Base-by-base conservation (phyloP, 2,888 invertebrate species). In the Embidobia sp. region DNA sequence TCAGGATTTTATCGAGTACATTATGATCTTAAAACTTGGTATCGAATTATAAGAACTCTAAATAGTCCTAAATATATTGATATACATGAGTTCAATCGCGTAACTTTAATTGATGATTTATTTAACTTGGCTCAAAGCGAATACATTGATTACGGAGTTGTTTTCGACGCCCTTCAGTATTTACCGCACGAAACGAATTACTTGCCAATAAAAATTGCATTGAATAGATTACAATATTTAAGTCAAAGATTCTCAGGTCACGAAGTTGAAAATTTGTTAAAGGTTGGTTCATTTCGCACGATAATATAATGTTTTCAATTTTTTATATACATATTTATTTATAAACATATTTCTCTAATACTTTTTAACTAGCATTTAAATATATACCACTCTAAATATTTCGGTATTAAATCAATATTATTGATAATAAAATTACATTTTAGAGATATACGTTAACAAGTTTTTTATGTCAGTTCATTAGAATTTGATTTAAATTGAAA, bases 71-170 rank as follows among this genome's bases (percentile, higher is more conserved):
- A 91, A 0, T 90, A 90, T 70, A 1, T 8, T n/a, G n/a, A n/a
- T 0, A 94, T 95, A 78, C 91, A 93, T 66, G 91, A 92, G 49
- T 87, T 91, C 6, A 94, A 94, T 84, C 91, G 95, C 75, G 94
- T 94, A 0, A 93, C 94, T 86, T 91, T 95, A 59, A 90, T 95
- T 1, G 94, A 95, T 81, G 95, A 95, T 85, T 88, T 93, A 2
- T 90, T 93, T 73, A 90, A 90, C 53, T 87, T 93, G 4, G 93
- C 93, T 0, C 90, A 93, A 84, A 91, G 92, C 8, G 90, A 90
- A 2, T 82, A 90, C 1, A 72, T 92, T 15, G 76, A 89, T 2
- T 93, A 94, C 82, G 86, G 87, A 1, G 85, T 89, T 18, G 91
- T 92, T 0, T 89, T 95, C 5, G 92, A 92, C 64, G 90, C 94